A percentile compares a stretch with the other conserved stretches of the same genome.
Evolutionary conservation across 30 jellyfish, hydroid and myxozoan species (phyloP).

Genomic region (Pelagia noctiluca): DNA sequence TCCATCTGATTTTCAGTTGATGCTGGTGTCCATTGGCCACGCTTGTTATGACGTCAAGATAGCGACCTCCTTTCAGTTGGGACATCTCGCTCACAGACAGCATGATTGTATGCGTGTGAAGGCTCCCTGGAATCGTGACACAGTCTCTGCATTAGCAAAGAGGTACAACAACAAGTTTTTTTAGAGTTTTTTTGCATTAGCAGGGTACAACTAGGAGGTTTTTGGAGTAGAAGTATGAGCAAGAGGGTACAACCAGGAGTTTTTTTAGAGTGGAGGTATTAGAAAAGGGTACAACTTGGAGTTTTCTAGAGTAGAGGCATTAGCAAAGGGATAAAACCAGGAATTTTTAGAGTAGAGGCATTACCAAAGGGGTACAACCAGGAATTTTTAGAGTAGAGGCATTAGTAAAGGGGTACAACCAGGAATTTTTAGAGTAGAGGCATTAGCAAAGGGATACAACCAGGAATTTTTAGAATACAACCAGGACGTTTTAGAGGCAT

Average conservation of each 20-base stretch:
- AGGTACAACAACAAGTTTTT: background rate
- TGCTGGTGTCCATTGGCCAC: slow-evolving; percentile 80
- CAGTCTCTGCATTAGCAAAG: background rate
- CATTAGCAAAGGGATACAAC: no score
- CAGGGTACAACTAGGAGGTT: background rate
- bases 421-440: no score
- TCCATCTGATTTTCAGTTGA: slow-evolving; percentile 61
- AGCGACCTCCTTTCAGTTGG: slow-evolving; percentile 79
- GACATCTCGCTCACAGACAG: slow-evolving; percentile 69
- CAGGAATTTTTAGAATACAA: no score
- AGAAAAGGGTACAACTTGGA: no score
- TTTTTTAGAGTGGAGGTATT: background rate
- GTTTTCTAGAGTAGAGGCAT: no score
- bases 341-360: no score
- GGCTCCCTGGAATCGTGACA: slow-evolving; percentile 25
- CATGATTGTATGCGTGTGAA: slow-evolving; percentile 75
- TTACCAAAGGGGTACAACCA: no score
- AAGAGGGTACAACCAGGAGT: background rate
- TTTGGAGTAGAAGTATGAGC: background rate
- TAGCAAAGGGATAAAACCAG: no score
- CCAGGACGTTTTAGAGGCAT: no score
- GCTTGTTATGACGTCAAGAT: slow-evolving; percentile 51
- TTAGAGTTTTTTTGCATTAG: background rate
- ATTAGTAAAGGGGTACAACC: no score
- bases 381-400: no score